Conservation (phyloP, 2,113 vertebrate species). For the Myrmophylax atrothorax region DNA sequence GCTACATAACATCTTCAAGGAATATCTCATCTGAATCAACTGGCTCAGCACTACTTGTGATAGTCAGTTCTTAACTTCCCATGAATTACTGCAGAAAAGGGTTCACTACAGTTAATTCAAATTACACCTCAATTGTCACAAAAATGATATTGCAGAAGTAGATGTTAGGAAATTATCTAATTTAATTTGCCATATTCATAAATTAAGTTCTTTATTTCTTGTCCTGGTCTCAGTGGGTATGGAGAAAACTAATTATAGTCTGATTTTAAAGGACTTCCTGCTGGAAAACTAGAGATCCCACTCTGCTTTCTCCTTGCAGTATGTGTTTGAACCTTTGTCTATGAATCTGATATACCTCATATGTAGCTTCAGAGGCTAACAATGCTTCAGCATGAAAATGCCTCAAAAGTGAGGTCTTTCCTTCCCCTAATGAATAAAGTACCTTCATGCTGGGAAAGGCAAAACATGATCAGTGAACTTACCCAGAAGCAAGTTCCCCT, state of each 20-base stretch:
- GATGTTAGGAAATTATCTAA: background rate
- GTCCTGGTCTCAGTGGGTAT: background rate
- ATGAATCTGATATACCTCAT: background rate
- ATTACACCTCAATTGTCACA: background rate
- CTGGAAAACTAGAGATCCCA: background rate
- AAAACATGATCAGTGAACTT: background rate
- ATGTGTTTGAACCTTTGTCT: background rate
- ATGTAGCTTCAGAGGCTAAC: background rate
- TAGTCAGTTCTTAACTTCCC: background rate
- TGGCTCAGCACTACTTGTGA: background rate
- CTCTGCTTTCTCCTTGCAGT: background rate
- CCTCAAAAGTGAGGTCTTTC: background rate
- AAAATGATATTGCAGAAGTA: background rate
- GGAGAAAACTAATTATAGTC: background rate
- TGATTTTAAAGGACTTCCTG: background rate
- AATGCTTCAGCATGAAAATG: background rate
- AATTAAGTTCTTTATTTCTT: background rate
- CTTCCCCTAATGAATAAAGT: background rate
- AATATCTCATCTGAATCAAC: background rate
- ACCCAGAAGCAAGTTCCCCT: background rate
- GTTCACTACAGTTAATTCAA: background rate
- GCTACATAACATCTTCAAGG: background rate
- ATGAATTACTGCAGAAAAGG: background rate
- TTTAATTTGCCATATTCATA: background rate
- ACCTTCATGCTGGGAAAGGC: background rate